Base-by-base conservation (phyloP, 2,888 invertebrate genomes). In the Hetaerina titia region DNA sequence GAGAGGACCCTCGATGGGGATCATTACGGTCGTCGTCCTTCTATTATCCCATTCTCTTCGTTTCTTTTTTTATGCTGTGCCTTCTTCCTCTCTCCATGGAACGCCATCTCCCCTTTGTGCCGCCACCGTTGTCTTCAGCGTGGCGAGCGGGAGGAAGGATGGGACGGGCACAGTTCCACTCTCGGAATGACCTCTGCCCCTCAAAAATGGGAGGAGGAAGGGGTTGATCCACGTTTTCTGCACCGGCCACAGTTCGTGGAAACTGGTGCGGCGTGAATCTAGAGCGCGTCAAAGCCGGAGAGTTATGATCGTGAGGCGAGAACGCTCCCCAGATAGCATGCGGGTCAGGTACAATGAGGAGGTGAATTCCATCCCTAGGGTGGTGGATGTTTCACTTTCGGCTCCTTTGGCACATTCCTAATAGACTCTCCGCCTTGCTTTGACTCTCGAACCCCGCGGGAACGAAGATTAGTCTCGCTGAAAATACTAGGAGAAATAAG, bases 1-100 rank as follows among this genome's bases (percentile, higher is more conserved):
- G 92, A 22, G 89, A 88, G 88, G 57, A 25, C 22, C 45, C 92
- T 69, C n/a, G 92, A 74, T 74, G 69, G 92, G 45, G 92, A 81
- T 92, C 69, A 74, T 92, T 92, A 92, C 56, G 45, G 45, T 45
- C 69, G 22, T 56, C 56, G 69, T 64, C 69, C 56, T 69, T 89
- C 69, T 92, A 81, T 81, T 92, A 56, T 56, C 90, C 57, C 92
- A 63, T 58, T 89, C 64, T 69, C 6, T 92, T 92, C 69, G 64
- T 69, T 9, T 81, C 69, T 69, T 69, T 69, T 69, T n/a, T 81
- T 31, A 11, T 31, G 11, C 81, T 31, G 11, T 81, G 25, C 17
- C 60, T 11, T 1, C 60, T 60, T 17, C 60, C 11, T 31, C 81
- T 31, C 22, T 31, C 31, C 69, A 17, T 9, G 56, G 56, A 63